Percentiles rank a stretch among this genome's conserved stretches.
Conservation (phyloP, 1,140 invertebrate genomes). For the Homarus americanus region DNA sequence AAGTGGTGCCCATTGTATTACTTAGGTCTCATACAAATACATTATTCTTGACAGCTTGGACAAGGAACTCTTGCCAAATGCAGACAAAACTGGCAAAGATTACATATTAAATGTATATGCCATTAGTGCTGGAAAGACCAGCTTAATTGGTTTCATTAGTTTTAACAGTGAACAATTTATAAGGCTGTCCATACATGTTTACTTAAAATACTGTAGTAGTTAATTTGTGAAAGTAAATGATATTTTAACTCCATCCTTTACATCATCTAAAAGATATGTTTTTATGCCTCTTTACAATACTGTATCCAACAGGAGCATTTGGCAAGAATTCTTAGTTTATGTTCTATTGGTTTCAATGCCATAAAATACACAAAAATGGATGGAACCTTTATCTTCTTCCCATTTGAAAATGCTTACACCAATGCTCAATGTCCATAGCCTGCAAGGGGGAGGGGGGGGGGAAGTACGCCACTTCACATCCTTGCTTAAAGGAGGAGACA, state of each 20-base stretch:
- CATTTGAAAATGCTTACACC: not conserved
- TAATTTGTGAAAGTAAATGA: not conserved
- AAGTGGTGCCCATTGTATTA: conserved; percentile 41
- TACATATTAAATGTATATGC: not conserved
- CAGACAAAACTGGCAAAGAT: not conserved
- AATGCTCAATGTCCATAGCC: conserved; percentile 13
- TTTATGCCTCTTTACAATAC: not conserved
- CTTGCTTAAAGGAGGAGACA: not conserved
- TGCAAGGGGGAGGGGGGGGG: not conserved
- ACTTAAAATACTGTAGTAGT: not conserved
- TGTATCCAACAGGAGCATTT: not conserved
- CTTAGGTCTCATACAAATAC: conserved; percentile 8
- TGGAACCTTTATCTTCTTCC: not conserved
- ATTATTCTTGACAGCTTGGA: conserved; percentile 1
- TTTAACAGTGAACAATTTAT: not conserved
- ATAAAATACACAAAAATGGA: conserved; percentile 5
- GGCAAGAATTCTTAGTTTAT: conserved; percentile 12
- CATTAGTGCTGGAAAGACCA: not conserved
- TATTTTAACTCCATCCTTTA: not conserved
- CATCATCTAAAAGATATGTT: not conserved
- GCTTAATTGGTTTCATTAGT: not conserved
- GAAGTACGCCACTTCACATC: too few species aligned
- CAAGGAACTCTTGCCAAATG: conserved; percentile 1
- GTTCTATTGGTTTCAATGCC: conserved; percentile 5
- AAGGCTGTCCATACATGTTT: not conserved